phyloP scores from a whole-genome alignment of 2,113 vertebrate species.

The Pteronura brasiliensis region DNA sequence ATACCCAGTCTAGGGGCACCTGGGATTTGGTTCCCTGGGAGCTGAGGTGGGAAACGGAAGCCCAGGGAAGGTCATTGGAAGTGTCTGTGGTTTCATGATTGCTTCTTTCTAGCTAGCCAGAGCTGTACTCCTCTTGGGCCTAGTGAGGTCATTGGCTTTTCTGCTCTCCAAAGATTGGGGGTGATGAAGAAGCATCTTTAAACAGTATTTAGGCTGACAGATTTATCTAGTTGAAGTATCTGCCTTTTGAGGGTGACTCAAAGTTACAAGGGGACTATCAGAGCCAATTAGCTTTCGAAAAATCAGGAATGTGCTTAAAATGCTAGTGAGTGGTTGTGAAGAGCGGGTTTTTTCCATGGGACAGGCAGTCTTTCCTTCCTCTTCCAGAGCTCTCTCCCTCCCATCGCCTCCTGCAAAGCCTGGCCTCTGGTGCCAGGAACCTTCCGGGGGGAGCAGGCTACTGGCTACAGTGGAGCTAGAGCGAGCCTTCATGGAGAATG shows the following conservation, averaged over 20 bases:
- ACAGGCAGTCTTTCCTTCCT: background rate
- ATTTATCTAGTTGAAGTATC: constrained; percentile 39
- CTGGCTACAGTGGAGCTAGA: background rate
- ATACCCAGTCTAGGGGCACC: background rate
- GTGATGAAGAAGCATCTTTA: background rate
- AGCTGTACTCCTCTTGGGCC: background rate
- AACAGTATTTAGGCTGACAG: background rate
- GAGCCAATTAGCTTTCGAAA: constrained; percentile 42
- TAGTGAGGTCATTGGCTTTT: background rate
- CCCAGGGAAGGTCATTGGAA: background rate
- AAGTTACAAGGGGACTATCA: background rate
- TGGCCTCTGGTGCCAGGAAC: background rate
- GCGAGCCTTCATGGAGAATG: background rate
- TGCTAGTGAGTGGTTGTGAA: background rate
- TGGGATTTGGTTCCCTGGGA: background rate
- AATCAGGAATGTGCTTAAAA: constrained; percentile 41
- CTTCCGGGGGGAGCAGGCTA: background rate
- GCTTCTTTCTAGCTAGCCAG: background rate
- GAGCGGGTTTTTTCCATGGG: background rate
- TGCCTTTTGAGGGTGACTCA: constrained; percentile 3
- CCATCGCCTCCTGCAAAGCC: background rate
- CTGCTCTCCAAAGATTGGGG: background rate
- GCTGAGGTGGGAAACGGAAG: background rate
- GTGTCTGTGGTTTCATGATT: background rate
- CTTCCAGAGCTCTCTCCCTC: background rate